Conservation (phyloP, 92 coral and sea anemone species). For the Ricordea florida region DNA sequence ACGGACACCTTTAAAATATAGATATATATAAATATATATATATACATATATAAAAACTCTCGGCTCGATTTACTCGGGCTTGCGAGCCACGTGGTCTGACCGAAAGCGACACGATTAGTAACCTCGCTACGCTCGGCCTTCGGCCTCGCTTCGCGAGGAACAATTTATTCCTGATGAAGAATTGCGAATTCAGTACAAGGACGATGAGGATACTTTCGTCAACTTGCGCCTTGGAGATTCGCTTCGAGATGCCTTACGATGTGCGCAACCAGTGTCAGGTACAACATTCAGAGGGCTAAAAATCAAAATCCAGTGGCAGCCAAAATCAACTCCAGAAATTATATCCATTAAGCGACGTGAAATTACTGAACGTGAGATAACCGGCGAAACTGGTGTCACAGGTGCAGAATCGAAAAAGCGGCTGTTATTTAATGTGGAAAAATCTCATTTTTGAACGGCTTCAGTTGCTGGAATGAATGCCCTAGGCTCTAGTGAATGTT, state of each 20-base stretch:
- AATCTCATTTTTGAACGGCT: not conserved
- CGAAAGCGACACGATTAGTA: too few relatives aligned
- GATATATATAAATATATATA: too few relatives aligned
- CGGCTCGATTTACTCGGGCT: too few relatives aligned
- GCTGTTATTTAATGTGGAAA: conserved; percentile 10
- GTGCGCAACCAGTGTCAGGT: conserved; percentile 22
- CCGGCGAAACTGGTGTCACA: too few relatives aligned
- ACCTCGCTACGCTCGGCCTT: too few relatives aligned
- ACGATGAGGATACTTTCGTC: conserved; percentile 3
- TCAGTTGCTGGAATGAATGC: not conserved
- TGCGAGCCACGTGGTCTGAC: too few relatives aligned
- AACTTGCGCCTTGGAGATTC: not conserved
- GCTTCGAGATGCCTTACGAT: conserved; percentile 2
- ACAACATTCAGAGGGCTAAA: conserved; percentile 19
- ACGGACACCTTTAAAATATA: too few relatives aligned
- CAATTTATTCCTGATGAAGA: conserved; percentile 17
- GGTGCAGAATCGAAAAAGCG: conserved; percentile 4
- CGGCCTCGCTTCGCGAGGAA: too few relatives aligned
- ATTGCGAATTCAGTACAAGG: not conserved
- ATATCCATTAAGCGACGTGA: conserved; percentile 8
- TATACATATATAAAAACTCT: too few relatives aligned
- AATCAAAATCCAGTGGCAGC: conserved; percentile 14
- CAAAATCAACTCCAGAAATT: conserved; percentile 9
- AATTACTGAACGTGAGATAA: not conserved
- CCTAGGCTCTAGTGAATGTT: conserved; percentile 25